Conservation (phyloP, 2,888 invertebrate species). For the Euplexia lucipara region DNA sequence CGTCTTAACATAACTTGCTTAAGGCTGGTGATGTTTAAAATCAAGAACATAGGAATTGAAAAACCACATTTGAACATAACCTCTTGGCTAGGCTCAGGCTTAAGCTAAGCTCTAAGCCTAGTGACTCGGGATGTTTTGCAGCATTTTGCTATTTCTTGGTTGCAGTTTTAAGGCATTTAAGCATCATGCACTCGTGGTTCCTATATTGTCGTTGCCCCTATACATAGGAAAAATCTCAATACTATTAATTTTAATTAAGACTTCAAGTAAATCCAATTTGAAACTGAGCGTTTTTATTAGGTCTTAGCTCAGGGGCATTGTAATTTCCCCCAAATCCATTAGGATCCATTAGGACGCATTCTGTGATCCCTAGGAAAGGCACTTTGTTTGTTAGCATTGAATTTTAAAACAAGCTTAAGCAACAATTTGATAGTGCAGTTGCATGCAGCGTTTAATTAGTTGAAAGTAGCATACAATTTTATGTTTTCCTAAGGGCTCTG, state of each 20-base stretch:
- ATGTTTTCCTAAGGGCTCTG: not conserved
- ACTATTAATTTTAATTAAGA: not conserved
- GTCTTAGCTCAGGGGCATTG: not conserved
- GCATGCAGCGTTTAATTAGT: not conserved
- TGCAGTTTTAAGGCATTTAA: too few species aligned
- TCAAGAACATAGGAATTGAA: too few species aligned
- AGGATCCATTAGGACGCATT: not conserved
- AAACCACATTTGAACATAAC: too few species aligned
- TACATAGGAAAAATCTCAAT: not conserved
- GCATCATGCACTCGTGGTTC: too few species aligned
- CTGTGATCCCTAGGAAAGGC: not conserved
- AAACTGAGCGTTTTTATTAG: not conserved
- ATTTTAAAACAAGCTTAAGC: not conserved
- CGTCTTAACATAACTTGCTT: too few species aligned
- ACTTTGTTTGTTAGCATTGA: not conserved
- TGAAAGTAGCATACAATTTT: not conserved
- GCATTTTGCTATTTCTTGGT: too few species aligned
- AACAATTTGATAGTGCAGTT: not conserved
- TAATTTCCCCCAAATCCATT: not conserved
- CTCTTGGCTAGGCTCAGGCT: too few species aligned
- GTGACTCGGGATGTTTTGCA: too few species aligned
- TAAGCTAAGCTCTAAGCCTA: too few species aligned
- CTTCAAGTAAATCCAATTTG: not conserved
- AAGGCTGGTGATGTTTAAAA: too few species aligned
- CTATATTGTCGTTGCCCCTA: too few species aligned